phyloP scores from a whole-genome alignment of 2,888 invertebrate species.

The Argynnis bischoffii region DNA sequence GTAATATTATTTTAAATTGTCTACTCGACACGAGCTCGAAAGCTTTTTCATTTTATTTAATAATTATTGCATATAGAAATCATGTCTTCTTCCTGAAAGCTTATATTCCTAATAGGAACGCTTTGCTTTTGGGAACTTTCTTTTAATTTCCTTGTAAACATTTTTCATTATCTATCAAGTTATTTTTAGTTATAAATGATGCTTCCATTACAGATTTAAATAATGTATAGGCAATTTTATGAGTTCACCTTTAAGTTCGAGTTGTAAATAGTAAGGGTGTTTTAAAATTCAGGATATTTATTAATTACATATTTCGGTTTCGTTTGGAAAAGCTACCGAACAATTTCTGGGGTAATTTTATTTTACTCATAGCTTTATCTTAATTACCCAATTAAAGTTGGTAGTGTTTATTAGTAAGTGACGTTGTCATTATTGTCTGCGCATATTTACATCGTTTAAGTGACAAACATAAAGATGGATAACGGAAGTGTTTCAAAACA shows the following conservation, averaged over 20 bases:
- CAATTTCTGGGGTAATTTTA: slow-evolving; percentile 73
- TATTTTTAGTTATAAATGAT: too few species aligned
- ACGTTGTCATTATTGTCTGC: slow-evolving; percentile 5
- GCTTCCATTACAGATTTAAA: too few species aligned
- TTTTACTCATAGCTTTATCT: slow-evolving; percentile 67
- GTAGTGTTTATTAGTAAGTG: slow-evolving; percentile 41
- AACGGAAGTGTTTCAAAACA: background rate
- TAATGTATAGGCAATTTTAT: too few species aligned
- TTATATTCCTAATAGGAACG: too few species aligned
- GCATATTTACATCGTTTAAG: slow-evolving; percentile 11
- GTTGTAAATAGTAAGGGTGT: slow-evolving; percentile 22
- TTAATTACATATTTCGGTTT: slow-evolving; percentile 67
- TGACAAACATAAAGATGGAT: slow-evolving; percentile 16
- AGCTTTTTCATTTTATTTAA: too few species aligned
- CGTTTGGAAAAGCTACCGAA: slow-evolving; percentile 69
- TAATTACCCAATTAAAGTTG: slow-evolving; percentile 75
- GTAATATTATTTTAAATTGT: background rate
- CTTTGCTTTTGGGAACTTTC: too few species aligned
- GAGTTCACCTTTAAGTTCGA: background rate
- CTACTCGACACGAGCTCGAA: too few species aligned
- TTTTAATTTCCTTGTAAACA: too few species aligned
- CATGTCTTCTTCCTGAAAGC: too few species aligned
- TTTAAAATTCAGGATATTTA: slow-evolving; percentile 51
- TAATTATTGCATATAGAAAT: too few species aligned
- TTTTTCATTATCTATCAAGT: too few species aligned